Percentiles rank a stretch among this genome's conserved stretches.
Evolutionary conservation across 1,140 invertebrate species (phyloP).

Genomic region (Micrasema minimum): DNA sequence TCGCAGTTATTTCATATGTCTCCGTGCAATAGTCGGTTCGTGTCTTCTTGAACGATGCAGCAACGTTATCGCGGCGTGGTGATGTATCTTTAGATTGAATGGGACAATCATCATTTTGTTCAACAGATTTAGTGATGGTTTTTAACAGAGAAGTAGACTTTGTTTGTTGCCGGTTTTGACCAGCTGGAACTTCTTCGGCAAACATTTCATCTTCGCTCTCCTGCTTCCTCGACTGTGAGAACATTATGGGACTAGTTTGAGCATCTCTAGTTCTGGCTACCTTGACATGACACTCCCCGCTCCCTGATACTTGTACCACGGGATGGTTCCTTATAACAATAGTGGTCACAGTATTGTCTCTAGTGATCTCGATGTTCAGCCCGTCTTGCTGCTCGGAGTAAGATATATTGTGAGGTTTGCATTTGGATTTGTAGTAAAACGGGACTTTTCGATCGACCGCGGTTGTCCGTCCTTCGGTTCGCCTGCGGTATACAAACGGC

Average conservation of each 20-base stretch:
- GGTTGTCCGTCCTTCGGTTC: background rate
- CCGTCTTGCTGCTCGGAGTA: conserved; percentile 26
- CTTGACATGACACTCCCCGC: conserved; percentile 8
- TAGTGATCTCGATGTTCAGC: conserved; percentile 29
- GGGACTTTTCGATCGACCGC: conserved; percentile 15
- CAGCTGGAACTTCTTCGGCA: background rate
- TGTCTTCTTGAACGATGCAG: background rate
- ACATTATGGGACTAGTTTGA: conserved; percentile 37
- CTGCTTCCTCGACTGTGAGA: background rate
- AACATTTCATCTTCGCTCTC: background rate
- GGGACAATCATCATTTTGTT: no score
- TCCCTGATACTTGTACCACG: background rate
- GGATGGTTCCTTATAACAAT: conserved; percentile 34
- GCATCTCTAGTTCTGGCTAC: conserved; percentile 33
- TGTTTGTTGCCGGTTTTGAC: background rate
- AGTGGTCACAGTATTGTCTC: conserved; percentile 30
- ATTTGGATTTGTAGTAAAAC: conserved; percentile 42
- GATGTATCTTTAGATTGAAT: no score
- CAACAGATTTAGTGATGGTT: background rate
- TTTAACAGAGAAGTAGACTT: background rate
- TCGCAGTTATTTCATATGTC: conserved; percentile 15
- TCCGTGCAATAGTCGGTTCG: background rate
- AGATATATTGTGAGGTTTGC: conserved; percentile 9
- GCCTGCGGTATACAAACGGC: conserved; percentile 21
- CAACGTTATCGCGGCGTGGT: no score